phyloP scores from a whole-genome alignment of 2,888 invertebrate genomes.

The Teleiodes luculella region DNA sequence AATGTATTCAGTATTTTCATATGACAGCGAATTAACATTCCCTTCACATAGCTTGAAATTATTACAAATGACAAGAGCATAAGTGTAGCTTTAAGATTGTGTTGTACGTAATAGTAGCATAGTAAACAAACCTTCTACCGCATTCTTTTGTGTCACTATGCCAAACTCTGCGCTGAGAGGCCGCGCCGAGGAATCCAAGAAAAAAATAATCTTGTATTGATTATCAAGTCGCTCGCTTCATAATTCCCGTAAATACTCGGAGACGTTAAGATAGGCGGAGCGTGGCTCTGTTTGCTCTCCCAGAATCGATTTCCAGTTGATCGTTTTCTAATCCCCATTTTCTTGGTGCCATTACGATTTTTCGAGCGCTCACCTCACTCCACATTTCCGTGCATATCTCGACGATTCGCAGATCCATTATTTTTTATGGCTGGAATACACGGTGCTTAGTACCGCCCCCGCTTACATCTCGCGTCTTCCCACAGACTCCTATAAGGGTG shows the following conservation, averaged over 20 bases:
- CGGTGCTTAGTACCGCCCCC: constrained; percentile 64
- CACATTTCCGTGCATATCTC: constrained; percentile 77
- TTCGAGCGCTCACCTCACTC: constrained; percentile 72
- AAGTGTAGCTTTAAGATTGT: too few relatives aligned
- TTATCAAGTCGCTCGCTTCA: not conserved
- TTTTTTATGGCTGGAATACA: constrained; percentile 76
- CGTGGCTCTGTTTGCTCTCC: constrained; percentile 50
- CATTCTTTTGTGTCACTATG: too few relatives aligned
- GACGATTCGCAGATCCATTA: constrained; percentile 77
- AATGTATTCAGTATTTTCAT: too few relatives aligned
- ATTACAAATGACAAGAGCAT: too few relatives aligned
- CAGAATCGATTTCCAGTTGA: constrained; percentile 70
- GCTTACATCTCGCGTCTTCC: constrained; percentile 55
- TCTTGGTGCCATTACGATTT: constrained; percentile 75
- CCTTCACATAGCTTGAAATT: too few relatives aligned
- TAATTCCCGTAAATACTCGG: constrained; percentile 9
- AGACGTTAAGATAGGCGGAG: constrained; percentile 1
- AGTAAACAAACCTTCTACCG: too few relatives aligned
- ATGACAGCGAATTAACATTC: too few relatives aligned
- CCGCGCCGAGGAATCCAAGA: too few relatives aligned
- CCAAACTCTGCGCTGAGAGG: too few relatives aligned
- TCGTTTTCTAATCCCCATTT: constrained; percentile 77
- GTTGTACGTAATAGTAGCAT: too few relatives aligned
- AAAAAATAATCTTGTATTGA: not conserved
- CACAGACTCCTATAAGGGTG: constrained; percentile 41